Conservation (phyloP, 2,888 invertebrate genomes). For the Onchidella celtica region DNA sequence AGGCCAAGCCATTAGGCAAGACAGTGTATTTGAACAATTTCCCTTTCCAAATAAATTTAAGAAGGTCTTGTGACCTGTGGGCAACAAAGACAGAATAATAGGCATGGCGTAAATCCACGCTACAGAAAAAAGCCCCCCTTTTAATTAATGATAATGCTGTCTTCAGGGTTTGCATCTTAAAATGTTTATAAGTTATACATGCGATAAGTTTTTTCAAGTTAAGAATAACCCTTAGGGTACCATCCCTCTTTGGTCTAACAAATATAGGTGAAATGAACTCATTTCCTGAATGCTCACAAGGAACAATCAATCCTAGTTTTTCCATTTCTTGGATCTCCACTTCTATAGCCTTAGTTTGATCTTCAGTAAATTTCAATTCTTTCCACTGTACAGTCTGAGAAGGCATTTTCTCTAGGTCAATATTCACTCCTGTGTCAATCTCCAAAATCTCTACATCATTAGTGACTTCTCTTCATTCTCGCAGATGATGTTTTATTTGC, state of each 20-base stretch:
- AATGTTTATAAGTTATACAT: constrained; percentile 37
- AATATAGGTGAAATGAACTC: constrained; percentile 51
- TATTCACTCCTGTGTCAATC: not conserved
- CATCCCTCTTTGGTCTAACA: constrained; percentile 37
- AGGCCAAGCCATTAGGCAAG: constrained; percentile 33
- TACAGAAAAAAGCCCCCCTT: constrained; percentile 33
- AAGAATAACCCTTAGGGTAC: constrained; percentile 39
- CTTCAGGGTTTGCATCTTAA: constrained; percentile 49
- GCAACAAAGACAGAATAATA: constrained; percentile 39
- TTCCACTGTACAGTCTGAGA: not conserved
- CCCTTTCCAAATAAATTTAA: constrained; percentile 44
- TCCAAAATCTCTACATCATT: constrained; percentile 6
- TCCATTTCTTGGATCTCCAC: not conserved
- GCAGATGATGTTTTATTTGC: not conserved
- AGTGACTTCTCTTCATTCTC: constrained; percentile 19
- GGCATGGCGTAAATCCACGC: constrained; percentile 40
- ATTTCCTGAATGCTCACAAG: too few species aligned
- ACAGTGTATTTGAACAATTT: constrained; percentile 32
- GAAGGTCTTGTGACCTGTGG: not conserved
- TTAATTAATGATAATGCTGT: constrained; percentile 28
- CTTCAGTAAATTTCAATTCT: not conserved
- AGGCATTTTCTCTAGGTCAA: not conserved
- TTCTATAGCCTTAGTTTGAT: not conserved
- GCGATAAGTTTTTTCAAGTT: constrained; percentile 44
- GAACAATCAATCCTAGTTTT: too few species aligned